Evolutionary conservation across 2,797 vertebrate genomes (phyloP).

Genomic region (Rhodeus uyekii): DNA sequence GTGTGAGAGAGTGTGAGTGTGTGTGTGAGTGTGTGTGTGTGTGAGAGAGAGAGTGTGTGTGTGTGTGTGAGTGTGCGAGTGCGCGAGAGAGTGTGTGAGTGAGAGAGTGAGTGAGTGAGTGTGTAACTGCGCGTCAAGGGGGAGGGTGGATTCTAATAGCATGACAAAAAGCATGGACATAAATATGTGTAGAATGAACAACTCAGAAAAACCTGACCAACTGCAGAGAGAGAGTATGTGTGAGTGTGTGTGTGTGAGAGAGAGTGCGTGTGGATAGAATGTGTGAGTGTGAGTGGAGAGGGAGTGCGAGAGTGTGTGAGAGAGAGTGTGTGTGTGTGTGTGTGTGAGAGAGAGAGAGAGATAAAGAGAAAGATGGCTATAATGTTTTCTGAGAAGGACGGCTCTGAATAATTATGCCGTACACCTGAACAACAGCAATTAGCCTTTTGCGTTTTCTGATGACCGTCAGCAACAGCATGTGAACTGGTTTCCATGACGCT

Average conservation of each 20-base stretch:
- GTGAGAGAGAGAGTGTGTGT: no score
- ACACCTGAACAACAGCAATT: not conserved
- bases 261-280: not conserved
- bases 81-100: no score
- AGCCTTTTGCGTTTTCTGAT: not conserved
- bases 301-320: not conserved
- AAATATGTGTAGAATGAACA: constrained; percentile 37
- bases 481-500: no score
- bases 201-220: constrained; percentile 28
- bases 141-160: constrained; percentile 18
- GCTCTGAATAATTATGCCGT: not conserved
- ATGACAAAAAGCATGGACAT: constrained; percentile 35
- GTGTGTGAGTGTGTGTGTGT: no score
- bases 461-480: no score
- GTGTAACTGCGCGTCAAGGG: not conserved
- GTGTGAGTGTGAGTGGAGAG: not conserved
- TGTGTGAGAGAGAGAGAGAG: not conserved
- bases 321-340: not conserved
- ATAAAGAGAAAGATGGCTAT: not conserved
- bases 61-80: no score
- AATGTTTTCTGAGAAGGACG: not conserved
- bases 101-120: no score
- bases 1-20: no score
- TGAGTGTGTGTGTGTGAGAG: not conserved
- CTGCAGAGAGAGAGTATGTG: not conserved